Evolutionary conservation across 2,797 vertebrate genomes (phyloP).

Genomic region (Acanthurus lineatus): DNA sequence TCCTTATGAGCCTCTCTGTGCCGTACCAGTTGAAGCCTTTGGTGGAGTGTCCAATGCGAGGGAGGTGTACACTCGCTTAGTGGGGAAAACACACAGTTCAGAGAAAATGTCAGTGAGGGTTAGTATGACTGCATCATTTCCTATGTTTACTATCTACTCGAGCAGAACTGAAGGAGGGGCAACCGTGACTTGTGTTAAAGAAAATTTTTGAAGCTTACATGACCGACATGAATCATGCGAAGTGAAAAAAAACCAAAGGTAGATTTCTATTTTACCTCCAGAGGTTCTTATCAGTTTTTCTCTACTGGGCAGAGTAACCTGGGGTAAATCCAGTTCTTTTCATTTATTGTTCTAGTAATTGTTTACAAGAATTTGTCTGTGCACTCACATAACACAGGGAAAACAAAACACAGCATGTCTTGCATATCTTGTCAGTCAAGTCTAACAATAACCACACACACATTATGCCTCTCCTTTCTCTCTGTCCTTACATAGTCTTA

Average conservation of each 20-base stretch:
- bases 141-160: neutral
- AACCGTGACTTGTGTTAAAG: neutral
- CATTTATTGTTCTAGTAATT: neutral
- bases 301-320: neutral
- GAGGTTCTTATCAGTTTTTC: neutral
- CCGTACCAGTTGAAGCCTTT: slow-evolving; percentile 97
- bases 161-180: too few relatives aligned
- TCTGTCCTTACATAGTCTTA: neutral
- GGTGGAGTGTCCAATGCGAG: slow-evolving; percentile 92
- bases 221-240: neutral
- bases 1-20: slow-evolving; percentile 93
- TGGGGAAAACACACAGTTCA: slow-evolving; percentile 8
- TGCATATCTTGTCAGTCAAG: slow-evolving; percentile 42
- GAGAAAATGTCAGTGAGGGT: neutral
- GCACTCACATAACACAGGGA: neutral
- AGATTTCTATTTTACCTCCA: neutral
- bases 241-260: neutral
- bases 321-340: neutral
- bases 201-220: neutral
- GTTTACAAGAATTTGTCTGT: neutral
- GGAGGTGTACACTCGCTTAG: slow-evolving; percentile 94
- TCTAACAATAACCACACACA: slow-evolving; percentile 6
- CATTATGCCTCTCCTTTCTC: neutral
- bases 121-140: neutral
- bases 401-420: neutral